Evolutionary conservation across 2,888 invertebrate genomes (phyloP), one percentile per base, ranked within the genome.

Genomic region (Lochmaea capreae): DNA sequence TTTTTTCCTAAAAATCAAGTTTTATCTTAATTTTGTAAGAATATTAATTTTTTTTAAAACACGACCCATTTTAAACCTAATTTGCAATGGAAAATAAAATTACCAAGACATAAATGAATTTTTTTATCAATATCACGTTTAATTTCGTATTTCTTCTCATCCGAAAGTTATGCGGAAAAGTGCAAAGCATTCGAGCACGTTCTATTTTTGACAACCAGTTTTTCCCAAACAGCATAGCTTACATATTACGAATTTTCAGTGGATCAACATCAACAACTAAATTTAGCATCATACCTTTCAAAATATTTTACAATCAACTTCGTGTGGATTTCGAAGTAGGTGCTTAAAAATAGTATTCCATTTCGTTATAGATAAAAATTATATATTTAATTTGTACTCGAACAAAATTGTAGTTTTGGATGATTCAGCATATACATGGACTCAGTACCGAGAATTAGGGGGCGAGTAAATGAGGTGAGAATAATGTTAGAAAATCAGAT

Each of bases 231-330:
- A 54, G 8, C 54, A 16, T 54, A 10, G 18, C 18, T 54, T 18
- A 54, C 54, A 54, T 54, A 54, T 54, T 18, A 18, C n/a, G 16
- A 6, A 54, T 54, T 18, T 54, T 54, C 18, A 61, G 14, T 61
- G 61, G 16, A 61, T 33, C 39, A 61, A 61, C 61, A 61, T 33
- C 39, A 61, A 61, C 61, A 33, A 39, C 61, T 61, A 61, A 61
- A 61, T 33, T 61, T 61, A 61, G 61, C 39, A 33, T 33, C 26
- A 33, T 59, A 59, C 59, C 33, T 59, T 59, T 59, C n/a, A 10
- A 61, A 33, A 61, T 59, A 59, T 59, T 59, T 59, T n/a, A 59
- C 59, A 33, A 59, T 61, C 61, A n/a, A 39, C n/a, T 33, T 61
- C 61, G 33, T 61, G 33, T 22, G 33, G 33, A 33, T 33, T 33